These are phyloP conservation scores for Acanthornis magna DNA, from an alignment of 2,797 vertebrate species.

Conservation along the genomic window DNA sequence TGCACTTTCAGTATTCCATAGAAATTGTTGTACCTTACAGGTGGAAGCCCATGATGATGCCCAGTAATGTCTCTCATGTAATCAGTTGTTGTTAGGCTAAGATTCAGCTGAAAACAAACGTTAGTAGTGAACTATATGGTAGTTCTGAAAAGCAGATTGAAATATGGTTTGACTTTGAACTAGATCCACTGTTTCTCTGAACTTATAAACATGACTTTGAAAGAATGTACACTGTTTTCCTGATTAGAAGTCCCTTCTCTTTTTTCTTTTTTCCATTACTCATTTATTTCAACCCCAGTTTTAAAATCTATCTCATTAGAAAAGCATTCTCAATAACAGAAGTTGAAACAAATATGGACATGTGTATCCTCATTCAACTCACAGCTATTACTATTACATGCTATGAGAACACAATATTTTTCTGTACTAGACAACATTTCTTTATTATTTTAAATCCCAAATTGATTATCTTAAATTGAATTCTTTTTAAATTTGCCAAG, in stretches of 20 bases:
- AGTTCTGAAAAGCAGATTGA: conserved; percentile 28
- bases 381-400: not conserved
- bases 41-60: not conserved
- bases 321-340: conserved; percentile 41
- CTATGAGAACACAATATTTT: not conserved
- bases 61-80: not conserved
- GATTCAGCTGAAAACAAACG: not conserved
- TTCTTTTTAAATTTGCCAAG: conserved; percentile 28
- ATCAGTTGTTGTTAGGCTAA: not conserved
- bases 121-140: not conserved
- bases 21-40: not conserved
- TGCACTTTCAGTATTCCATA: conserved; percentile 29
- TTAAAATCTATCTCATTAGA: conserved; percentile 49
- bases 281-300: conserved; percentile 36
- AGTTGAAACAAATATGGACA: not conserved
- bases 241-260: conserved; percentile 21
- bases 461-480: not conserved
- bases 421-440: not conserved
- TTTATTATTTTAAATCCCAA: conserved; percentile 28
- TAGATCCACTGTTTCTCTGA: conserved; percentile 37
- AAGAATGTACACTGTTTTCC: conserved; percentile 64
- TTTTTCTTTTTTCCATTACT: conserved; percentile 41
- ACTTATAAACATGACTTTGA: conserved; percentile 62
- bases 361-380: not conserved
- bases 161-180: conserved; percentile 49